Evolutionary conservation across 2,113 vertebrate genomes (phyloP).

Genomic region (Nothocercus julius): DNA sequence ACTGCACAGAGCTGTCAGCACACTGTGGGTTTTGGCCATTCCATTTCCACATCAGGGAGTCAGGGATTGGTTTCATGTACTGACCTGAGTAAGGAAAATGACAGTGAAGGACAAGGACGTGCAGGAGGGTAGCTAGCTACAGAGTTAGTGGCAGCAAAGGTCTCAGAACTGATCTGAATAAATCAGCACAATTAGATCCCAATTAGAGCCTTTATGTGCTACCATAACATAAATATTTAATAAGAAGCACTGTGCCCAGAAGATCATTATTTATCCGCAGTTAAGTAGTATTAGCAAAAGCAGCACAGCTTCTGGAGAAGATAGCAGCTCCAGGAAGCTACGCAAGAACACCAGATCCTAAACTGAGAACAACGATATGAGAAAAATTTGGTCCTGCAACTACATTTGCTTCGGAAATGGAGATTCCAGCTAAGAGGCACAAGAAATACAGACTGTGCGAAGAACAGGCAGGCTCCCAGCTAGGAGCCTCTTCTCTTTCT

Average conservation of each 20-base stretch:
- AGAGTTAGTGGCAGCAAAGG: slow-evolving; percentile 6
- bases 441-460: background rate
- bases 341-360: background rate
- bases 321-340: background rate
- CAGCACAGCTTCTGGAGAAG: background rate
- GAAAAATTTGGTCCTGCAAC: background rate
- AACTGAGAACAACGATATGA: background rate
- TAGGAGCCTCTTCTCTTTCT: background rate
- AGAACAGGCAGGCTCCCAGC: background rate
- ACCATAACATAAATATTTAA: slow-evolving; percentile 47
- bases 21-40: background rate
- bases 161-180: slow-evolving; percentile 29
- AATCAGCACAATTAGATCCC: slow-evolving; percentile 44
- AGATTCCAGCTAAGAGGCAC: background rate
- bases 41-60: slow-evolving; percentile 14
- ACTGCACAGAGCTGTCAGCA: background rate
- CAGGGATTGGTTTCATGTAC: background rate
- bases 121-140: background rate
- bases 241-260: background rate
- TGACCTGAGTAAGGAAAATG: slow-evolving; percentile 24
- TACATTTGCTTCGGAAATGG: background rate
- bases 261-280: slow-evolving; percentile 35
- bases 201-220: slow-evolving; percentile 28
- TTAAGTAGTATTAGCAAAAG: background rate
- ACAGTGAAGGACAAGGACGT: slow-evolving; percentile 8